phyloP scores from a whole-genome alignment of 1,140 invertebrate species.

The Anoplophora glabripennis region DNA sequence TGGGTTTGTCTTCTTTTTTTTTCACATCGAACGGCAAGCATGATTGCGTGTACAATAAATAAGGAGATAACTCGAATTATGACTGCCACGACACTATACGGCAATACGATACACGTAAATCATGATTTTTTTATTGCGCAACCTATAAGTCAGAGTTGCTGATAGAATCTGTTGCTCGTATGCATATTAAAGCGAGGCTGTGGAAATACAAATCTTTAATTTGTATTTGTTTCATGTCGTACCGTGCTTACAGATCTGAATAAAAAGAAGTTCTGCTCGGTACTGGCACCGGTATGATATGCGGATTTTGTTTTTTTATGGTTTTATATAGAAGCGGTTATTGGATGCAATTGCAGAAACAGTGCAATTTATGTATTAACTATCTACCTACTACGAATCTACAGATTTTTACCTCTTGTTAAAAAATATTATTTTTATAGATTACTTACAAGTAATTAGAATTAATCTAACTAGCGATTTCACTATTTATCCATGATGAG shows the following conservation, averaged over 20 bases:
- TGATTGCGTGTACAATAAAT: conserved; percentile 33
- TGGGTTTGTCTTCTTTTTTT: conserved; percentile 13
- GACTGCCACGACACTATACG: conserved; percentile 33
- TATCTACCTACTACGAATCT: no score
- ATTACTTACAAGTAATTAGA: no score
- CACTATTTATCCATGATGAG: no score
- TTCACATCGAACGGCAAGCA: background rate
- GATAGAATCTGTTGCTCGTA: conserved; percentile 41
- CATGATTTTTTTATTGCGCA: conserved; percentile 28
- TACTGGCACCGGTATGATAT: conserved; percentile 4
- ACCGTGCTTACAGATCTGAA: conserved; percentile 1
- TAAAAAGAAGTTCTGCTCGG: background rate
- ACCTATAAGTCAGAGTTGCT: conserved; percentile 38
- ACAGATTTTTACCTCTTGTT: no score
- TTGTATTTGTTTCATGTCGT: conserved; percentile 13
- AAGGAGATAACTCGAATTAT: conserved; percentile 42
- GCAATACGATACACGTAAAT: conserved; percentile 44
- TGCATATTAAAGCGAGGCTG: conserved; percentile 8
- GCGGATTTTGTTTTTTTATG: conserved; percentile 1
- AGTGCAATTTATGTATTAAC: background rate
- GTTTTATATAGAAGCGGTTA: background rate
- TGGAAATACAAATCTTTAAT: conserved; percentile 17
- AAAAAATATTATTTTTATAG: no score
- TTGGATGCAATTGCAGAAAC: background rate
- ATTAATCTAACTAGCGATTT: no score